phyloP scores from a whole-genome alignment of 2,888 invertebrate genomes.

The Conus canariensis region DNA sequence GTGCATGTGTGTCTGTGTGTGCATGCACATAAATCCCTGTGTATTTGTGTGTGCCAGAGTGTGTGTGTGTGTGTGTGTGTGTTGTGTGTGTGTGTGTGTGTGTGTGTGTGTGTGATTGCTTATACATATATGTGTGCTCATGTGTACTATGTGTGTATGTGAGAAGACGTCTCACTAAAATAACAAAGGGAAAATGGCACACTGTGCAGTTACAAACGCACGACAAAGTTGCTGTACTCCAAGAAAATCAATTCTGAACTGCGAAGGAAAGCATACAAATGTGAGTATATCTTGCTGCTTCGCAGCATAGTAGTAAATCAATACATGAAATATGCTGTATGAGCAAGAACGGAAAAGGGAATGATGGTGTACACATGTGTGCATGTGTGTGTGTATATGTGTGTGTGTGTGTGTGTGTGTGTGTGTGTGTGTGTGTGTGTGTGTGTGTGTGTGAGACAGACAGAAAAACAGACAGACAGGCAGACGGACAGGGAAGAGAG shows the following conservation, averaged over 20 bases:
- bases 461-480: too few species aligned
- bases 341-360: too few species aligned
- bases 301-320: neutral
- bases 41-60: neutral
- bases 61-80: neutral
- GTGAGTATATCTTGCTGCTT: neutral
- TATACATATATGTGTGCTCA: neutral
- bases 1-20: neutral
- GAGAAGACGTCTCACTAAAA: neutral
- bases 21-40: neutral
- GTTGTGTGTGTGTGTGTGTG: neutral
- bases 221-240: too few species aligned
- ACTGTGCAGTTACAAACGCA: too few species aligned
- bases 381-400: neutral
- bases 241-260: too few species aligned
- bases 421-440: neutral
- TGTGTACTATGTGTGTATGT: neutral
- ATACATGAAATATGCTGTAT: neutral
- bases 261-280: neutral
- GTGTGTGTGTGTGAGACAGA: neutral
- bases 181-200: too few species aligned
- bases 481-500: too few species aligned
- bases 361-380: neutral
- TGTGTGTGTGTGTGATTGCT: neutral
- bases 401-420: neutral